A percentile compares a stretch with the other conserved stretches of the same genome.
phyloP scores from a whole-genome alignment of 1,140 invertebrate species.

The Venustaconcha ellipsiformis region DNA sequence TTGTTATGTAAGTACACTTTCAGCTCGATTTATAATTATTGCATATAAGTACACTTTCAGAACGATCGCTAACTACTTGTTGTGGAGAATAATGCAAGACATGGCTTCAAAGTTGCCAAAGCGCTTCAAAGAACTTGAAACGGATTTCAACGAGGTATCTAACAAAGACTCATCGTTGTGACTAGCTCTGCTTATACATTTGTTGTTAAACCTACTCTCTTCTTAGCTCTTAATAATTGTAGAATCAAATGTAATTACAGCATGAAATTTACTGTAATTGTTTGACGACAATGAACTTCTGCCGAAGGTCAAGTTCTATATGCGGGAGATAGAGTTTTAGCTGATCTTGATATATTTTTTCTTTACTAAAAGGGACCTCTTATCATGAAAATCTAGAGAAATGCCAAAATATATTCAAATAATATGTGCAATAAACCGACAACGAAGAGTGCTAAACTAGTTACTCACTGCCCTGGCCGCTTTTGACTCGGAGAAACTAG shows the following conservation, averaged over 20 bases:
- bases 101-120: background rate
- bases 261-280: background rate
- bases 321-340: no score
- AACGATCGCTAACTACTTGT: constrained; percentile 7
- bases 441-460: no score
- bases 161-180: no score
- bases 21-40: background rate
- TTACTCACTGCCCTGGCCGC: no score
- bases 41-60: background rate
- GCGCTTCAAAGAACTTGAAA: background rate
- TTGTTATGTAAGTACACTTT: background rate
- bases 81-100: constrained; percentile 15
- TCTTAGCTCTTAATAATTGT: background rate
- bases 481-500: no score
- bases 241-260: background rate
- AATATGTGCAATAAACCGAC: no score
- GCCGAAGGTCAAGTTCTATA: no score
- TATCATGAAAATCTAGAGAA: no score
- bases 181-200: background rate
- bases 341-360: no score
- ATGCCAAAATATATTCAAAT: no score
- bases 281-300: no score
- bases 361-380: no score
- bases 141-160: constrained; percentile 7
- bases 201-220: background rate